phyloP scores from a whole-genome alignment of 2,888 invertebrate species.

The Aphelenchoides bicaudatus region DNA sequence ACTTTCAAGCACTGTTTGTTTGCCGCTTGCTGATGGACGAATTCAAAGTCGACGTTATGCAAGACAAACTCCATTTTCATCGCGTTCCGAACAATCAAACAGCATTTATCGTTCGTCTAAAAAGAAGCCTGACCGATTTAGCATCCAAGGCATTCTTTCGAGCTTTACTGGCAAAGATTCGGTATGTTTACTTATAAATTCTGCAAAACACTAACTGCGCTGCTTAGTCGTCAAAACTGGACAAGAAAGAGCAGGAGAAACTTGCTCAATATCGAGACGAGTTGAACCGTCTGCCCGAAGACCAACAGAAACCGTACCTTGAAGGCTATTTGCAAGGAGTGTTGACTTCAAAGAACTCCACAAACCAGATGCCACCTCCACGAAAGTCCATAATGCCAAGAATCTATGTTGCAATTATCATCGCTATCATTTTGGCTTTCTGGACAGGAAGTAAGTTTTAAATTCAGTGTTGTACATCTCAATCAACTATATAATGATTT shows the following conservation, averaged over 20 bases:
- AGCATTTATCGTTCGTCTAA: neutral
- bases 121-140: neutral
- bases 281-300: slow-evolving; percentile 46
- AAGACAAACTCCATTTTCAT: slow-evolving; percentile 1
- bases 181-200: neutral
- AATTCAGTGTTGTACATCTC: slow-evolving; percentile 7
- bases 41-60: slow-evolving; percentile 1
- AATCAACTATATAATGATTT: neutral
- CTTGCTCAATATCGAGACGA: slow-evolving; percentile 39
- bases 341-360: slow-evolving; percentile 26
- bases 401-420: slow-evolving; percentile 43
- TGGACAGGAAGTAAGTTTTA: slow-evolving; percentile 41
- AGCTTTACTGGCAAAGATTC: slow-evolving; percentile 4
- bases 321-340: slow-evolving; percentile 51
- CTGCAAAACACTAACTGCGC: neutral
- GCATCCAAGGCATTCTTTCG: neutral
- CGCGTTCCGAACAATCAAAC: neutral
- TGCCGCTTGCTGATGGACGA: neutral
- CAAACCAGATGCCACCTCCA: slow-evolving; percentile 22
- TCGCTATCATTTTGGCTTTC: slow-evolving; percentile 40
- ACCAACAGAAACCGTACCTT: slow-evolving; percentile 44
- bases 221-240: slow-evolving; percentile 2
- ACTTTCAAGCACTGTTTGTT: neutral
- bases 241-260: slow-evolving; percentile 12
- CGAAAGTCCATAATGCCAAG: slow-evolving; percentile 40